These are phyloP conservation scores for Protonibea diacanthus DNA, from an alignment of 2,797 vertebrate species.

Conservation along the genomic window DNA sequence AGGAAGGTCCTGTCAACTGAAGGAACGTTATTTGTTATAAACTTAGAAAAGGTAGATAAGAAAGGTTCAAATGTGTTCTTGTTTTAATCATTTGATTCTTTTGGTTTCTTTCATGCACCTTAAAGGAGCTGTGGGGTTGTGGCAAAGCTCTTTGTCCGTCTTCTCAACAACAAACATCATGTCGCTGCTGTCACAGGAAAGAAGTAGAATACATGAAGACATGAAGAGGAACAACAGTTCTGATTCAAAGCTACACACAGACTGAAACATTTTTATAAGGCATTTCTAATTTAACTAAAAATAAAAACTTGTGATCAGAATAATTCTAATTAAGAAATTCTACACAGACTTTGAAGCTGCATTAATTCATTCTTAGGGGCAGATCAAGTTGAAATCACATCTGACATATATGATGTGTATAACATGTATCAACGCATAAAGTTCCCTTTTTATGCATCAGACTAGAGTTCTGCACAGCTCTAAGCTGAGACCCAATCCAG, in stretches of 20 bases:
- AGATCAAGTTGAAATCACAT: no score
- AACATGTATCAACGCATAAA: no score
- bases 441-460: no score
- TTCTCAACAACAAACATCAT: slow-evolving; percentile 70
- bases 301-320: background rate
- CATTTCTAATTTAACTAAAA: background rate
- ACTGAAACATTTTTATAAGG: background rate
- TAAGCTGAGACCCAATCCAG: no score
- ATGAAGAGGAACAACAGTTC: background rate
- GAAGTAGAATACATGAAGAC: background rate
- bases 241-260: background rate
- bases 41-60: no score
- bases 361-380: background rate
- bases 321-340: background rate
- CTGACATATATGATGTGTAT: no score
- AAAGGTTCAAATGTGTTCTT: no score
- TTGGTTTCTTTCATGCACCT: slow-evolving; percentile 17
- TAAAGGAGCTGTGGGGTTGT: background rate
- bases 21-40: background rate
- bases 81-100: background rate
- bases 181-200: slow-evolving; percentile 30
- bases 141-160: background rate
- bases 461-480: no score
- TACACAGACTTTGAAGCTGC: background rate
- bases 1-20: slow-evolving; percentile 71